Evolutionary conservation across 2,113 vertebrate genomes (phyloP).

Genomic region (Apistogramma diplotaenia): DNA sequence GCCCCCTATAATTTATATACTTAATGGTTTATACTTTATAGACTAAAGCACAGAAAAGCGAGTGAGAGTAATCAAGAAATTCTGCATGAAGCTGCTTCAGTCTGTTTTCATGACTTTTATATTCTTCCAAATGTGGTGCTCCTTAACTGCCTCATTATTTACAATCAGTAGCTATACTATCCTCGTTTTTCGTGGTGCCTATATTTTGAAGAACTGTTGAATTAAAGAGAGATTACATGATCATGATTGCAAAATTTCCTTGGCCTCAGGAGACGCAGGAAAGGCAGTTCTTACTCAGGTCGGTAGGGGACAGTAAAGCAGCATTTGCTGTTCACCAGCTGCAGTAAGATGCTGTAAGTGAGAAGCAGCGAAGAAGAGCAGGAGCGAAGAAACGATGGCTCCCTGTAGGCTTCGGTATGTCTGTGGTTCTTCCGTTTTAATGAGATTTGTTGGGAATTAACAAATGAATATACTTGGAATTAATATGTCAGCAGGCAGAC

Average conservation of each 20-base stretch:
- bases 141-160: neutral
- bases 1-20: too few relatives aligned
- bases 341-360: neutral
- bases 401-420: neutral
- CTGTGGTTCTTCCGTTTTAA: neutral
- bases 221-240: neutral
- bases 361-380: neutral
- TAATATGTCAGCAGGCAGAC: neutral
- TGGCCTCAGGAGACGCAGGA: neutral
- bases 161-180: neutral
- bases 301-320: neutral
- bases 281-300: neutral
- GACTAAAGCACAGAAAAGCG: neutral
- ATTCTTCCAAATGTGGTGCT: too few relatives aligned
- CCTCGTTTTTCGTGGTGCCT: neutral
- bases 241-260: neutral
- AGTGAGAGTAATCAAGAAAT: neutral
- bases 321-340: neutral
- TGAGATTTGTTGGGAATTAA: neutral
- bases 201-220: neutral
- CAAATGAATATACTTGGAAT: neutral
- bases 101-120: neutral
- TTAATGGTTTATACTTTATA: too few relatives aligned
- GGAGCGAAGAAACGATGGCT: neutral
- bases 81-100: neutral